Evolutionary conservation across 2,888 invertebrate species (phyloP).

Genomic region (Drosophila formosana): DNA sequence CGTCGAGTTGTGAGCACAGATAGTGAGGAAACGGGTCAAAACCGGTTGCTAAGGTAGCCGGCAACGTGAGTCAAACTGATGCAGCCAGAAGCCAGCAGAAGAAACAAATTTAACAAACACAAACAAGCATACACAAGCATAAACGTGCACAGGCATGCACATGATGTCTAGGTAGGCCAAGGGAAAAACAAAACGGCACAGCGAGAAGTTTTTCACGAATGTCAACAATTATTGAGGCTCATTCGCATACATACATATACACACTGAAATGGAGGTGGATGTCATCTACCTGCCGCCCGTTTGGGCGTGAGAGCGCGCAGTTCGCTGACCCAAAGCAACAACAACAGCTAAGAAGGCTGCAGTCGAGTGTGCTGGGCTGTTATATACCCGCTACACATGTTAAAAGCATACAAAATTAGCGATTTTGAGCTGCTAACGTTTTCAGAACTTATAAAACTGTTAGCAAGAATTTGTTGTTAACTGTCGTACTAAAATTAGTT

Average conservation of each 20-base stretch:
- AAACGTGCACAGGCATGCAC: neutral
- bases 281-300: conserved; percentile 38
- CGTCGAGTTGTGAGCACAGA: neutral
- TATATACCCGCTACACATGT: neutral
- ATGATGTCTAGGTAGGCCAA: neutral
- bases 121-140: neutral
- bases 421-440: no score
- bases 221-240: conserved; percentile 32
- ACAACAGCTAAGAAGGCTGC: conserved; percentile 1
- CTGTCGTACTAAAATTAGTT: no score
- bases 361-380: neutral
- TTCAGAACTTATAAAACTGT: no score
- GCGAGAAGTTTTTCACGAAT: conserved; percentile 33
- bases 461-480: no score
- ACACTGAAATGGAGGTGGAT: conserved; percentile 9
- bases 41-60: conserved; percentile 53
- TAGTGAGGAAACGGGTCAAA: conserved; percentile 3
- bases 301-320: conserved; percentile 31
- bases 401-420: neutral
- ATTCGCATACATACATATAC: neutral
- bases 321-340: conserved; percentile 48
- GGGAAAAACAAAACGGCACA: conserved; percentile 2
- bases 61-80: conserved; percentile 19
- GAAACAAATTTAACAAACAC: conserved; percentile 22
- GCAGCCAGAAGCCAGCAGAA: conserved; percentile 12